phyloP scores from a whole-genome alignment of 2,113 vertebrate genomes.

The Rhinolophus ferrumequinum region DNA sequence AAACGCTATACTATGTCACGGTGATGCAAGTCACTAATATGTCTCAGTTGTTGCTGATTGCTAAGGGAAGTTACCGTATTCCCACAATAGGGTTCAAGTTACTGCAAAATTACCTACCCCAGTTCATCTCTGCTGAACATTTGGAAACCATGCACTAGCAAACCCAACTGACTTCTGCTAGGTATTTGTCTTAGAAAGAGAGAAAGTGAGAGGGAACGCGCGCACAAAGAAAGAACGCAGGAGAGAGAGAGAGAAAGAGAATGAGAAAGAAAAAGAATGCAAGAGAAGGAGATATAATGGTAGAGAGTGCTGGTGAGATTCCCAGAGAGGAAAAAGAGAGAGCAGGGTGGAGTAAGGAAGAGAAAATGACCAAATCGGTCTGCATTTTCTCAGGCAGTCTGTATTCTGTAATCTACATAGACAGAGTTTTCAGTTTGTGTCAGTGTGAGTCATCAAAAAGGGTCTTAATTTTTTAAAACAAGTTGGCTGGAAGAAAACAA shows the following conservation, averaged over 20 bases:
- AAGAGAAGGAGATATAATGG: constrained; percentile 75
- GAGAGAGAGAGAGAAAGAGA: constrained; percentile 74
- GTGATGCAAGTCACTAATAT: constrained; percentile 86
- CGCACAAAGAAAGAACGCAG: constrained; percentile 67
- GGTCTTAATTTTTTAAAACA: constrained; percentile 80
- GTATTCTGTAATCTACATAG: constrained; percentile 79
- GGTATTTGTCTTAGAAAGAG: constrained; percentile 84
- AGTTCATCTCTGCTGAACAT: constrained; percentile 84
- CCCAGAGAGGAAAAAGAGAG: constrained; percentile 74
- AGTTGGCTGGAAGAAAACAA: constrained; percentile 72
- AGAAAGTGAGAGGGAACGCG: constrained; percentile 69
- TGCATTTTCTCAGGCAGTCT: constrained; percentile 83
- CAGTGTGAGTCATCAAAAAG: constrained; percentile 79
- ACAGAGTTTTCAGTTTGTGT: constrained; percentile 77
- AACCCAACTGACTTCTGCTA: constrained; percentile 86
- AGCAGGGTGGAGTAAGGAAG: constrained; percentile 78
- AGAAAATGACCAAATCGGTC: constrained; percentile 76
- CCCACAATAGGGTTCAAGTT: constrained; percentile 84
- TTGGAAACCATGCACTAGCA: constrained; percentile 88
- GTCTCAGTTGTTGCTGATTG: constrained; percentile 86
- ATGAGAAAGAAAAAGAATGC: constrained; percentile 77
- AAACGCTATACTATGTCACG: constrained; percentile 85
- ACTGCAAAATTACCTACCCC: constrained; percentile 84
- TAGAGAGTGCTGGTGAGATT: constrained; percentile 79
- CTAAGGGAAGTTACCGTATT: constrained; percentile 86